Percentiles rank a stretch among this genome's conserved stretches.
phyloP scores from a whole-genome alignment of 2,113 vertebrate genomes.

The Cyanoramphus novaezelandiae region DNA sequence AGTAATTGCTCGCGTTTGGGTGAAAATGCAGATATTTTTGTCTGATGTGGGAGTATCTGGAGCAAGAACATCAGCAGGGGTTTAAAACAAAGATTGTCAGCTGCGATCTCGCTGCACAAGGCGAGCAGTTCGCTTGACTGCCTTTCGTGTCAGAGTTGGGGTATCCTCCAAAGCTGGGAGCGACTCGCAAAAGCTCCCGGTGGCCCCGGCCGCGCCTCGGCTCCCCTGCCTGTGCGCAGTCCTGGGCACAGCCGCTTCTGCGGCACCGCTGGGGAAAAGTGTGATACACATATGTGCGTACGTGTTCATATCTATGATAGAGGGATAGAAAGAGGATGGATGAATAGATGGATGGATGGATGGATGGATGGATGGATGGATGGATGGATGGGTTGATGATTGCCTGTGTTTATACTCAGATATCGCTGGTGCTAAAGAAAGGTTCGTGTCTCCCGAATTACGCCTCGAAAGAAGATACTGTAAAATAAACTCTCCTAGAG shows the following conservation, averaged over 20 bases:
- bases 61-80: slow-evolving; percentile 67
- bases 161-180: neutral
- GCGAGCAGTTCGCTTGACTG: slow-evolving; percentile 31
- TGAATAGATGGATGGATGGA: neutral
- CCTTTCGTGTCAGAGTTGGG: slow-evolving; percentile 3
- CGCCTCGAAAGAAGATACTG: neutral
- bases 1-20: slow-evolving; percentile 75
- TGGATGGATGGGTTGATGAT: neutral
- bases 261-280: neutral
- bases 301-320: neutral
- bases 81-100: slow-evolving; percentile 67
- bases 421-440: neutral
- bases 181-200: neutral
- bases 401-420: neutral
- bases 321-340: neutral
- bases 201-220: neutral
- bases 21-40: slow-evolving; percentile 72
- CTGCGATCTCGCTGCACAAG: slow-evolving; percentile 40
- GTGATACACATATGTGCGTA: neutral
- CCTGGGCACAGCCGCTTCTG: neutral
- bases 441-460: neutral
- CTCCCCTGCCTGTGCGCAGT: neutral
- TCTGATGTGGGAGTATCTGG: slow-evolving; percentile 45
- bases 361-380: too few relatives aligned
- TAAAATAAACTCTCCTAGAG: neutral